A percentile compares a stretch with the other conserved stretches of the same genome.
These are phyloP conservation scores for Lamprologus callipterus DNA, from an alignment of 2,113 vertebrate genomes.

Conservation along the genomic window DNA sequence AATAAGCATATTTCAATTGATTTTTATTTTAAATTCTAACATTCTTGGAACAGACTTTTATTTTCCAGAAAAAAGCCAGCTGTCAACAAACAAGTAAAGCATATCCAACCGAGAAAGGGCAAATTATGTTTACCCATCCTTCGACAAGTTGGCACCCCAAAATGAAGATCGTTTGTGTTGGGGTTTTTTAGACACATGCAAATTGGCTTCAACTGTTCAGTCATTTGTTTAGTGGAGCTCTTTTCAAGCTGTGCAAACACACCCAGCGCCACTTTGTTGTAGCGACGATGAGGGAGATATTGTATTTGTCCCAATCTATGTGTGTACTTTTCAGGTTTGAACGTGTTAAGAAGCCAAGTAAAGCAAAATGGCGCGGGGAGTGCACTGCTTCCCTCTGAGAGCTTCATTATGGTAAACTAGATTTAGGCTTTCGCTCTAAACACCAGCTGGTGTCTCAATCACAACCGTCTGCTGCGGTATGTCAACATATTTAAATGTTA, in stretches of 20 bases:
- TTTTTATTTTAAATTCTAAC: neutral
- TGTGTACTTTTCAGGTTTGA: conserved; percentile 32
- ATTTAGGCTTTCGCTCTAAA: conserved; percentile 57
- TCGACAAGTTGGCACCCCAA: conserved; percentile 21
- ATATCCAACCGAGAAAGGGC: conserved; percentile 10
- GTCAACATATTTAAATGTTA: conserved; percentile 50
- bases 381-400: conserved; percentile 28
- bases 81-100: conserved; percentile 21
- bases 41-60: neutral
- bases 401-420: conserved; percentile 52
- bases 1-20: neutral
- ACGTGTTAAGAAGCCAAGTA: conserved; percentile 25
- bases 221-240: conserved; percentile 11
- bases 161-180: neutral
- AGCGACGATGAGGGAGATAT: conserved; percentile 17
- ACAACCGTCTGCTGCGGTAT: conserved; percentile 56
- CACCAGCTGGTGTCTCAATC: conserved; percentile 67
- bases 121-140: conserved; percentile 24
- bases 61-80: neutral
- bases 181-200: neutral
- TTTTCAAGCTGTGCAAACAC: conserved; percentile 51
- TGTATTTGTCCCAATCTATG: conserved; percentile 23
- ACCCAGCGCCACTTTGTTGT: conserved; percentile 29
- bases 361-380: conserved; percentile 12
- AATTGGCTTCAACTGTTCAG: conserved; percentile 18